A percentile compares a stretch with the other conserved stretches of the same genome.
phyloP scores from a whole-genome alignment of 1,140 invertebrate genomes.

The Heterodera schachtii region DNA sequence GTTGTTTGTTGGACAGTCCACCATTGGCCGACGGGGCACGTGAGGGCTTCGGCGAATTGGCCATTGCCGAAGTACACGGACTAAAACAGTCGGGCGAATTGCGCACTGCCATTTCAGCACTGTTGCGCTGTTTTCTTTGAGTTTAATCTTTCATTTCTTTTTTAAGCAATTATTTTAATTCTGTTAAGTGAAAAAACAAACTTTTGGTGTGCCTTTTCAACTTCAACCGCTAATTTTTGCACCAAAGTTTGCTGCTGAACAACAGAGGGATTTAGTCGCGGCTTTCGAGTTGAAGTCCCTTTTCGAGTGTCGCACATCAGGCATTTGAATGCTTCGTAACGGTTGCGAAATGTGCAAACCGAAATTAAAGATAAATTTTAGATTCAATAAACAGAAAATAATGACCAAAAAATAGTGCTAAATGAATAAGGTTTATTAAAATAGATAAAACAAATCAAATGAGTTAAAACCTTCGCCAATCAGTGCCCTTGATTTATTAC shows the following conservation, averaged over 20 bases:
- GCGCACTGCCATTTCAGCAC: conserved; percentile 34
- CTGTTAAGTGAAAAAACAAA: neutral
- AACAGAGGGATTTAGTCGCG: conserved; percentile 54
- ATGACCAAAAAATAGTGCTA: too few species aligned
- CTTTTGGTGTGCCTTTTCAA: conserved; percentile 28
- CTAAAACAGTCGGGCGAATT: conserved; percentile 44
- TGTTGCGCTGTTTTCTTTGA: conserved; percentile 42
- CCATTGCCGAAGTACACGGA: conserved; percentile 30
- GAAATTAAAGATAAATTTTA: neutral
- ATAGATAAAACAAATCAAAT: too few species aligned
- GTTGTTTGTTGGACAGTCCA: neutral
- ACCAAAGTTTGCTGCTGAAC: conserved; percentile 55
- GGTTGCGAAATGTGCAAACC: conserved; percentile 68
- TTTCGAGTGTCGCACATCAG: conserved; percentile 69
- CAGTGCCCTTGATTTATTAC: neutral
- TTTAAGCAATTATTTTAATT: neutral
- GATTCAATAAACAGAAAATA: neutral
- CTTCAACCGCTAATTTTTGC: conserved; percentile 53
- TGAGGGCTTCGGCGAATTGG: neutral
- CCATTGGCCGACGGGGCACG: neutral
- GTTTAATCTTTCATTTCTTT: neutral
- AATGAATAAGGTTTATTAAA: too few species aligned
- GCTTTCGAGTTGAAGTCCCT: conserved; percentile 57
- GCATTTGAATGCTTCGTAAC: conserved; percentile 69
- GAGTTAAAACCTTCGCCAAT: too few species aligned